Percentiles rank a stretch among this genome's conserved stretches.
Conservation (phyloP, 53 echinoderm and acorn worm species). For the Arbacia lixula region DNA sequence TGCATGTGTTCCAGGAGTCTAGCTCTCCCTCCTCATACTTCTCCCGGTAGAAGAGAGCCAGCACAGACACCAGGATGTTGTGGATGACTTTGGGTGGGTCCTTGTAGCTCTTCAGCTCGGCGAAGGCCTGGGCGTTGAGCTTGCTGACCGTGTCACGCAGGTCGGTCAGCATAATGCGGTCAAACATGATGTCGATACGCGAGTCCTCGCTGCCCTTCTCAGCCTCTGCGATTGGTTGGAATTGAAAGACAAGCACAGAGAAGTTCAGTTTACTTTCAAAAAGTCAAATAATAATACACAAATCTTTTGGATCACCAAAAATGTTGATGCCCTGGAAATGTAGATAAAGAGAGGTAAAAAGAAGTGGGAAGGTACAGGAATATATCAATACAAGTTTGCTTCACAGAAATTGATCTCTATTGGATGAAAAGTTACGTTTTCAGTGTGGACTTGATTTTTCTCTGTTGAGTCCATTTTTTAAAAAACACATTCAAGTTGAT, state of each 20-base stretch:
- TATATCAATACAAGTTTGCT: too few species aligned
- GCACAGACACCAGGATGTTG: slow-evolving; percentile 89
- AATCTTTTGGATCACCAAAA: too few species aligned
- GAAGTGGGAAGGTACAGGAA: too few species aligned
- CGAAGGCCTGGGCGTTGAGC: slow-evolving; percentile 88
- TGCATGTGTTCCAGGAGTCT: slow-evolving; percentile 91
- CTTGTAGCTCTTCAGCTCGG: slow-evolving; percentile 98
- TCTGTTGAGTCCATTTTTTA: too few species aligned
- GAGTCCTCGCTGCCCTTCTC: slow-evolving; percentile 95
- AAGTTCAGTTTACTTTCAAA: too few species aligned
- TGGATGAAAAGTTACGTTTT: too few species aligned
- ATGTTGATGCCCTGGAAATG: too few species aligned
- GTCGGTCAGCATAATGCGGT: slow-evolving; percentile 98
- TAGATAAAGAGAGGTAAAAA: too few species aligned
- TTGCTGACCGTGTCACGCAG: slow-evolving; percentile 92
- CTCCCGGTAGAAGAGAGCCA: slow-evolving; percentile 87
- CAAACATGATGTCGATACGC: slow-evolving; percentile 99
- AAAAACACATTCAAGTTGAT: too few species aligned
- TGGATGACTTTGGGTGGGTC: slow-evolving; percentile 99
- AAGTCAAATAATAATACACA: too few species aligned
- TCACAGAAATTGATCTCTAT: too few species aligned
- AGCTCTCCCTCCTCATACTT: slow-evolving; percentile 86
- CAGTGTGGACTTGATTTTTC: too few species aligned
- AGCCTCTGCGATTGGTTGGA: slow-evolving; percentile 74
- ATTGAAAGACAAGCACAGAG: not conserved